Conservation (phyloP, 2,797 vertebrate species). For the Crenuchus spilurus region DNA sequence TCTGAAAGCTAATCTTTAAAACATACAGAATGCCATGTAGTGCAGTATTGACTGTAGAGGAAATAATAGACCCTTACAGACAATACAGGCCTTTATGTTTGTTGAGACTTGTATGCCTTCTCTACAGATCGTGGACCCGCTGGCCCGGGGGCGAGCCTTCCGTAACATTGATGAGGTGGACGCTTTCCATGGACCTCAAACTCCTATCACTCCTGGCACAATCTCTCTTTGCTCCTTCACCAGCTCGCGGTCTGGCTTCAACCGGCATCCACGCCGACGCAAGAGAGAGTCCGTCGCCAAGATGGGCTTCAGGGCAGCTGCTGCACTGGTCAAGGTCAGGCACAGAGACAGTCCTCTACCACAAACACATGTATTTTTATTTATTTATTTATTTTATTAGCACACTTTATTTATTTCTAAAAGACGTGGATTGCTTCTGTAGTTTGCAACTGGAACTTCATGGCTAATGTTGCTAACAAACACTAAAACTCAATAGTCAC, state of each 20-base stretch:
- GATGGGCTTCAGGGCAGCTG: conserved; percentile 94
- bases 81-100: background rate
- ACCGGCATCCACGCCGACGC: conserved; percentile 84
- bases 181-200: conserved; percentile 82
- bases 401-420: no score
- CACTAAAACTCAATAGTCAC: no score
- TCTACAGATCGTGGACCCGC: conserved; percentile 89
- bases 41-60: background rate
- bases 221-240: conserved; percentile 95
- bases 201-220: conserved; percentile 85
- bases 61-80: background rate
- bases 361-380: background rate
- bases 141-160: conserved; percentile 93
- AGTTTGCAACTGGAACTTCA: no score
- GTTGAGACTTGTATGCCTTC: background rate
- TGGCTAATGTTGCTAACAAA: no score
- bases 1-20: no score
- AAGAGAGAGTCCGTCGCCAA: conserved; percentile 95
- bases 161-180: conserved; percentile 88
- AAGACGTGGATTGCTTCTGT: no score
- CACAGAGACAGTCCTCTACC: background rate
- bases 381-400: background rate
- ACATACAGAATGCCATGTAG: background rate
- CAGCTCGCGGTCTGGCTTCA: conserved; percentile 93
- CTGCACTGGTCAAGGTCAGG: conserved; percentile 89